Evolutionary conservation across 2,113 vertebrate species (phyloP), one percentile per base, ranked within the genome.

Genomic region (Tympanuchus pallidicinctus): DNA sequence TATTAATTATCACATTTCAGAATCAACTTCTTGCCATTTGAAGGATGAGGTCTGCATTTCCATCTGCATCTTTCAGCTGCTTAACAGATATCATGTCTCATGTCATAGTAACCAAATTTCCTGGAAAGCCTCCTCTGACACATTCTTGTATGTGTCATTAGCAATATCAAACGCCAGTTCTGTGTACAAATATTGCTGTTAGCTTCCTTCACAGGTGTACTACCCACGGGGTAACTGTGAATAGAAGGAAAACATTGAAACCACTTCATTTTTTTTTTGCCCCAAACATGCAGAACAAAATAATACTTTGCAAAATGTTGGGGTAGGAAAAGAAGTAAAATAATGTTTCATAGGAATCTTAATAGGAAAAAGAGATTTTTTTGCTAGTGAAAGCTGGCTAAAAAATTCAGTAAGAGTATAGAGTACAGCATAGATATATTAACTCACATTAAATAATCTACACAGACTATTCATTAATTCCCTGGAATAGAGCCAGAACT

Each of bases 401-500:
- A 17, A 82, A 88, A 16, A 15, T 4, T 16, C 19, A 38, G 11
- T 70, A 59, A 81, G 34, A 93, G 72, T 32, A 70, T 17, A 66
- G 79, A 7, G 7, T 8, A 36, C 8, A 74, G 71, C 14, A 67
- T 5, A 70, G 52, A 45, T 19, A 42, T 10, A 48, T 42, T 5
- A 72, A 82, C 61, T 19, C n/a, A 85, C 61, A 77, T 47, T 43
- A 88, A 94, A 60, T 75, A 86, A n/a, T 56, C 24, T 5, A 71
- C 85, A 94, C 7, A 85, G 52, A 95, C 93, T 90, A 92, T 63
- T 82, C n/a, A 94, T 60, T 67, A 54, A 81, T 82, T 57, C 75
- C 27, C n/a, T 76, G 50, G 8, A 64, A 72, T 67, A 71, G 70
- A 76, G 64, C 2, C 91, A 73, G 59, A 88, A 95, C 71, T 65